These are phyloP conservation scores for Sphecodes monilicornis DNA, from an alignment of 2,888 invertebrate genomes.

Conservation along the genomic window DNA sequence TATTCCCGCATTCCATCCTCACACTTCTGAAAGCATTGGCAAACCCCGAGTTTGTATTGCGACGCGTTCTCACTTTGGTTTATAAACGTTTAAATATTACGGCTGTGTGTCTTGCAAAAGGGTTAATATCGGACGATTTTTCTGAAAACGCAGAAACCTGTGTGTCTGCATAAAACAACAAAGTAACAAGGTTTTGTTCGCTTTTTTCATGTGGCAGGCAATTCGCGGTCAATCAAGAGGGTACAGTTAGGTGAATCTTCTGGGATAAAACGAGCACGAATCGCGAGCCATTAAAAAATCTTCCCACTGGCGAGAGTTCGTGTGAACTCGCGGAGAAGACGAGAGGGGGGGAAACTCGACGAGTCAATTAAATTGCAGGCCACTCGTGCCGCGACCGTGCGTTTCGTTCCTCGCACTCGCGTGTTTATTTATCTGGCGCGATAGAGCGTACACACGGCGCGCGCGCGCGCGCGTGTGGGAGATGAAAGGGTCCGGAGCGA, in stretches of 20 bases:
- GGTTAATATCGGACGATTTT: too few relatives aligned
- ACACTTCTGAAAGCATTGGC: too few relatives aligned
- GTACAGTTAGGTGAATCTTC: background rate
- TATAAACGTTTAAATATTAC: too few relatives aligned
- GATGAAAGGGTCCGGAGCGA: constrained; percentile 32
- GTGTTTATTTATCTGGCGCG: constrained; percentile 33
- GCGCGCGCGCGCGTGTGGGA: too few relatives aligned
- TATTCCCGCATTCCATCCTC: too few relatives aligned
- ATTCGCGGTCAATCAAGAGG: background rate
- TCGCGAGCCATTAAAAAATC: background rate
- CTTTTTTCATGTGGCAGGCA: background rate
- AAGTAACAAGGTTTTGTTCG: too few relatives aligned
- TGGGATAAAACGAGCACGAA: background rate
- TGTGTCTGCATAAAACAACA: too few relatives aligned
- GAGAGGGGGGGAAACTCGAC: constrained; percentile 11
- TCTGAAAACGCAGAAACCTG: too few relatives aligned
- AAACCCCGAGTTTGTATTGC: too few relatives aligned
- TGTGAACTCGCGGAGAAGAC: constrained; percentile 10
- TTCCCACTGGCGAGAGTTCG: constrained; percentile 1
- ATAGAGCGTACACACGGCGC: constrained; percentile 8
- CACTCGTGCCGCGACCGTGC: background rate
- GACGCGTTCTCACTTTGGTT: too few relatives aligned
- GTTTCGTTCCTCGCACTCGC: constrained; percentile 17
- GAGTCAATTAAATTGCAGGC: constrained; percentile 41
- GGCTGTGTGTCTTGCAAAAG: too few relatives aligned